Base-by-base conservation (phyloP, 2,797 vertebrate species). In the Petrocephalus schoutedeni region DNA sequence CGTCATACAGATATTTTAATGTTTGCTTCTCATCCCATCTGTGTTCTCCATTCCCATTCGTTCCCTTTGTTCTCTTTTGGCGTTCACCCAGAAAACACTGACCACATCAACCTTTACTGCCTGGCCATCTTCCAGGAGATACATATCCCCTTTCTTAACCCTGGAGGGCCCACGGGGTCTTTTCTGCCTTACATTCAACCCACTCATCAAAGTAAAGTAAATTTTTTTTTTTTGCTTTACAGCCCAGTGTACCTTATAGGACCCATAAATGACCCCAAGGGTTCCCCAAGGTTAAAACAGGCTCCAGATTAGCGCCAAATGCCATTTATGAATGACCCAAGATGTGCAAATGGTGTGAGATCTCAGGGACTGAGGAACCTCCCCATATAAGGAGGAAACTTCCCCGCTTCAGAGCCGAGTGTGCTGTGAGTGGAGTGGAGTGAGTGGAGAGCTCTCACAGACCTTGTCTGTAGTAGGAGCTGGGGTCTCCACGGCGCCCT, bases 391-490 rank as follows among this genome's bases (percentile, higher is more conserved):
- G 61, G 10, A 4, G 23, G 9, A 21, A 64, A 64, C 12, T 12
- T 41, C 10, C 14, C 67, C 67, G 67, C 32, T 36, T 74, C 67
- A 41, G 67, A 74, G 67, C 12, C 16, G 5, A 0, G 67, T 0
- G 14, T 45, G 10, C 14, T 0, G 32, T 19, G 82, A 86, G 87
- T 36, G 41, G 8, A n/a, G 6, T 3, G 8, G 4, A 36, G 32
- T 90, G 86, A 77, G 64, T 14, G 5, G 32, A 3, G 14, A 59
- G 88, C 51, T 23, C 41, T 87, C 9, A 74, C 10, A 90, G 93
- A 96, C 95, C 93, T 94, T 95, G 91, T 95, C 94, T 89, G 94
- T 94, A 23, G 89, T 91, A 89, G 95, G 93, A 1, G 93, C 94
- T 23, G 90, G 91, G 49, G 93, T 91, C 88, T 93, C 94, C 54